phyloP scores from a whole-genome alignment of 2,113 vertebrate species.

The Tricholaema leucomelas region DNA sequence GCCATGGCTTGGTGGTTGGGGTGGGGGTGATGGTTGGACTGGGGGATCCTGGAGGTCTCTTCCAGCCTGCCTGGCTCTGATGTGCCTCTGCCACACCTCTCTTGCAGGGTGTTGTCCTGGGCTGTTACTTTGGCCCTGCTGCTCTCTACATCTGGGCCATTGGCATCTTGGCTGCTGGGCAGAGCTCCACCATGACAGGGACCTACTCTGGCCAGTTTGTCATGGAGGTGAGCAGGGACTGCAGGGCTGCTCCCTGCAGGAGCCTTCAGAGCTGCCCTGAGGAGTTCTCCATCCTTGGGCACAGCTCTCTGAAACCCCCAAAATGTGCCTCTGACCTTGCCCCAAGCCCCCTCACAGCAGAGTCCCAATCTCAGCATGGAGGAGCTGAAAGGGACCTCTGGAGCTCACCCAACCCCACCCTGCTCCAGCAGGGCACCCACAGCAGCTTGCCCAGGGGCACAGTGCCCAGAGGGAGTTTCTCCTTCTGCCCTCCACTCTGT shows the following conservation, averaged over 20 bases:
- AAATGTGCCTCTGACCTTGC: not conserved
- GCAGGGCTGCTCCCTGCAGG: too few relatives aligned
- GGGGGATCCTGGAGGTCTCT: too few relatives aligned
- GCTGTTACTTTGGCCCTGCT: conserved; percentile 92
- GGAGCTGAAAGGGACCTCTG: not conserved
- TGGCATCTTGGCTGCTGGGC: conserved; percentile 94
- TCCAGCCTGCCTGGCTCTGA: too few relatives aligned
- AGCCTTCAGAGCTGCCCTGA: too few relatives aligned
- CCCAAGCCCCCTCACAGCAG: too few relatives aligned
- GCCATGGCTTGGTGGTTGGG: too few relatives aligned
- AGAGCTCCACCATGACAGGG: conserved; percentile 98
- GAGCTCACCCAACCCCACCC: not conserved
- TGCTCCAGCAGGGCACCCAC: not conserved
- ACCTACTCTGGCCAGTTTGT: conserved; percentile 98
- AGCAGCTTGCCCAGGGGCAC: too few relatives aligned
- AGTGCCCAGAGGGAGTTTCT: too few relatives aligned
- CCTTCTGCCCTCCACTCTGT: too few relatives aligned
- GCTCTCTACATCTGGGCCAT: conserved; percentile 97
- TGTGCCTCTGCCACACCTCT: not conserved
- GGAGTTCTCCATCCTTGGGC: too few relatives aligned
- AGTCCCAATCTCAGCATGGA: not conserved
- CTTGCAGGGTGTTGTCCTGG: conserved; percentile 86
- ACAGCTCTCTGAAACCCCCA: not conserved
- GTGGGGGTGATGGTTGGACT: too few relatives aligned
- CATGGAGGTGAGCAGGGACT: conserved; percentile 86